Conservation (phyloP, 2,888 invertebrate species). For the Neoascia interrupta region DNA sequence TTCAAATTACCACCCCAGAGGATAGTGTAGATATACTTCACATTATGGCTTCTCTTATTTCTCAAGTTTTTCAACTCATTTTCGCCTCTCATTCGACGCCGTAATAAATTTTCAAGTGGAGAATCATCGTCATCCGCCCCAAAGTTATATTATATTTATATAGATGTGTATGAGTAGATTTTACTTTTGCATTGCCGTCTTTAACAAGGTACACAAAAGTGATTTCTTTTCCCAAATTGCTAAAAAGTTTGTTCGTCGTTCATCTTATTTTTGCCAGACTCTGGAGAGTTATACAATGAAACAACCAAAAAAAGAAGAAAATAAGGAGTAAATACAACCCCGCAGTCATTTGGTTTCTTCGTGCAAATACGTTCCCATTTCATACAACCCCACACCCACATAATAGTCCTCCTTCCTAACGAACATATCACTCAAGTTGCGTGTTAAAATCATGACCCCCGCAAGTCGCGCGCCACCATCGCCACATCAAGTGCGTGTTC, state of each 20-base stretch:
- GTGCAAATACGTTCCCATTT: too few relatives aligned
- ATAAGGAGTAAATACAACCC: too few relatives aligned
- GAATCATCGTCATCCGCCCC: conserved; percentile 39
- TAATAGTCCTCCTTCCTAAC: conserved; percentile 9
- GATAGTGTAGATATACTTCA: conserved; percentile 1
- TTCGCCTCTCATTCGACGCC: conserved; percentile 31
- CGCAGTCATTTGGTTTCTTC: too few relatives aligned
- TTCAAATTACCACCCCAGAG: conserved; percentile 26
- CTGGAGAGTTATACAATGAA: conserved; percentile 25
- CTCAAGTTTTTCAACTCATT: conserved; percentile 38
- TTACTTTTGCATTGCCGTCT: conserved; percentile 1
- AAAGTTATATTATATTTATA: conserved; percentile 21
- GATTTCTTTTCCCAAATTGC: conserved; percentile 38
- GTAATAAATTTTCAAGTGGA: conserved; percentile 50
- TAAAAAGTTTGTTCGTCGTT: conserved; percentile 25
- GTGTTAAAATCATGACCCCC: conserved; percentile 39
- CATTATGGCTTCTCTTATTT: conserved; percentile 10
- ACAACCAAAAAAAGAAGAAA: neutral
- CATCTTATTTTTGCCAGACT: too few relatives aligned
- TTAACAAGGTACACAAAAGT: conserved; percentile 39
- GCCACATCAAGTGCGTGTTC: conserved; percentile 44
- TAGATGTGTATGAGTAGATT: too few relatives aligned
- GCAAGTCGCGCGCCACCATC: neutral
- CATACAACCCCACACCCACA: neutral
- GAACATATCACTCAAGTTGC: conserved; percentile 53